Percentiles rank a stretch among this genome's conserved stretches.
Conservation (phyloP, 2,113 vertebrate genomes). For the Smithornis capensis region DNA sequence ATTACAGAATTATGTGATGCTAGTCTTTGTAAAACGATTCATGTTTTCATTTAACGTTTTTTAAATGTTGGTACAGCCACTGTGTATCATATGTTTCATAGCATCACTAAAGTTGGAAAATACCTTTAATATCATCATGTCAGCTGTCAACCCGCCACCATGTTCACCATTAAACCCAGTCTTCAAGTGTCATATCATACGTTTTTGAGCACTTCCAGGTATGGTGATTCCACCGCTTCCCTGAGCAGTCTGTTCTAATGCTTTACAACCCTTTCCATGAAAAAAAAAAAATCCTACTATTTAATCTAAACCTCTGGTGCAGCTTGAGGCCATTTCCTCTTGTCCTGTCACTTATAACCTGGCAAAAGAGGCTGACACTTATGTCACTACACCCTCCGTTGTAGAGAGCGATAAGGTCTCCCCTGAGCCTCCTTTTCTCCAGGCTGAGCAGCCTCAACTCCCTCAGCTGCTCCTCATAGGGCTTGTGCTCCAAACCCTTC, state of each 20-base stretch:
- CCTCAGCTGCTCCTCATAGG: neutral
- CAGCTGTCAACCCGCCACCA: neutral
- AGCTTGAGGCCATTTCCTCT: neutral
- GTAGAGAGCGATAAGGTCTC: neutral
- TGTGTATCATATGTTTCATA: neutral
- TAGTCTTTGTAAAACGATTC: neutral
- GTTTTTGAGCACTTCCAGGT: neutral
- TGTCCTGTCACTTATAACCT: neutral
- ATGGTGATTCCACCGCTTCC: neutral
- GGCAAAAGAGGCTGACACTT: neutral
- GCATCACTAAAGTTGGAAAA: neutral
- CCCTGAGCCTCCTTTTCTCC: neutral
- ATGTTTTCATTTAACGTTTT: neutral
- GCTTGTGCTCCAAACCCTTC: neutral
- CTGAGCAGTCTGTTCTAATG: neutral
- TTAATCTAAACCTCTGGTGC: neutral
- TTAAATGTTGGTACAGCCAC: neutral
- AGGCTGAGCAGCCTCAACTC: neutral
- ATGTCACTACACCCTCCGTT: neutral
- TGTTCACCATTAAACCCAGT: neutral
- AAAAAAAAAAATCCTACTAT: neutral
- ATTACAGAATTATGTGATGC: accelerated
- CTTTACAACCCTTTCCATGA: neutral
- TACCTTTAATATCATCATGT: neutral
- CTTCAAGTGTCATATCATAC: neutral